These are phyloP conservation scores for Protosalanx chinensis DNA, from an alignment of 2,797 vertebrate genomes.

Conservation along the genomic window DNA sequence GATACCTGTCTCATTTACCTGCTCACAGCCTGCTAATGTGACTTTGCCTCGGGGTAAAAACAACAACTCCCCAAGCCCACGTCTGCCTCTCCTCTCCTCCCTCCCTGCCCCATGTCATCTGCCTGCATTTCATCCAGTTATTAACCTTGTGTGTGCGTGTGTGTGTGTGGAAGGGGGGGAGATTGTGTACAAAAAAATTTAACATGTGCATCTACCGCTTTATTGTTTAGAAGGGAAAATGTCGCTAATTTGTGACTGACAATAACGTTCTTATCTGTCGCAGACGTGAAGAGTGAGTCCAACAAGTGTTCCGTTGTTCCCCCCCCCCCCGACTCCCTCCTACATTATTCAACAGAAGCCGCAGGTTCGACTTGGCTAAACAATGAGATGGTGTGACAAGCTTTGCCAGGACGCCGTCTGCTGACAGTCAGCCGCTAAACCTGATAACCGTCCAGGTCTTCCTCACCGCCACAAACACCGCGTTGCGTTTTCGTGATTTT, in stretches of 20 bases:
- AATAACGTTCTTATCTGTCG: constrained; percentile 47
- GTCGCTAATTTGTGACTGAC: too few species aligned
- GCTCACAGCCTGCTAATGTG: constrained; percentile 65
- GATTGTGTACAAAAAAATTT: too few species aligned
- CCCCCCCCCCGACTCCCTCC: constrained; percentile 12
- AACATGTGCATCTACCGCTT: too few species aligned
- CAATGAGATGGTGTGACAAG: background rate
- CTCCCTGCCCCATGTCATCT: constrained; percentile 69
- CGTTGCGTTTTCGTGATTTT: background rate
- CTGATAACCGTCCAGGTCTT: too few species aligned
- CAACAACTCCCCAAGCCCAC: constrained; percentile 1
- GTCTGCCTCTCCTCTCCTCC: background rate
- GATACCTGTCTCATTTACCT: constrained; percentile 71
- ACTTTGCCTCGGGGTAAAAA: constrained; percentile 27
- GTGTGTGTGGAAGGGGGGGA: too few species aligned
- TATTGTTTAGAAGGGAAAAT: too few species aligned
- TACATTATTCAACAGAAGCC: constrained; percentile 61
- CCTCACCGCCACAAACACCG: too few species aligned
- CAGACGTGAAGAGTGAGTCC: constrained; percentile 63
- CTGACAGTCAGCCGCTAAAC: too few species aligned
- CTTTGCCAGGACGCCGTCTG: background rate
- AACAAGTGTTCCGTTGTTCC: background rate
- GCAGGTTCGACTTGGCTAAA: constrained; percentile 26
- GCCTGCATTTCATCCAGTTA: constrained; percentile 75
- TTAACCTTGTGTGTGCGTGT: constrained; percentile 84